Conservation (phyloP, 23 tunicate species). For the Pegea sp. region DNA sequence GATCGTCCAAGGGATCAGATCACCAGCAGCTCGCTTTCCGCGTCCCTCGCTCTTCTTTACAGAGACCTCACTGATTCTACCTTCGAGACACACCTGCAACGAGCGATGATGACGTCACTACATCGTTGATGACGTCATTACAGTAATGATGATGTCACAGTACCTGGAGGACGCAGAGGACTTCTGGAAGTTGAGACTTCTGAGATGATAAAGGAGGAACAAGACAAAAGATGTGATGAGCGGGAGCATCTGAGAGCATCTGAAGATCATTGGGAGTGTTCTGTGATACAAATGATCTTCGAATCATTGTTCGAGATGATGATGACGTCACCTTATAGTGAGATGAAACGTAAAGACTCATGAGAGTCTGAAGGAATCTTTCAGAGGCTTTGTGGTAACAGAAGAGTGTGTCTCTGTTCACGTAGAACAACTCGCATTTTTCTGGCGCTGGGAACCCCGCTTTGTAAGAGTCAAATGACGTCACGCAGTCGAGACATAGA, state of each 20-base stretch:
- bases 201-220: conserved; percentile 53
- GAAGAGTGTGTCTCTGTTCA: conserved; percentile 59
- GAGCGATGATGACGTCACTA: no score
- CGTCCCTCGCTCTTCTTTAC: conserved; percentile 22
- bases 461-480: conserved; percentile 7
- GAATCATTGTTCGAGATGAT: not conserved
- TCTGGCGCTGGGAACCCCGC: conserved; percentile 22
- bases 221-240: conserved; percentile 89
- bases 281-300: conserved; percentile 3
- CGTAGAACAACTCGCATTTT: conserved; percentile 42
- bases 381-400: conserved; percentile 88
- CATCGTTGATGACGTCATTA: no score
- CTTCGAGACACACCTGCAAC: conserved; percentile 91
- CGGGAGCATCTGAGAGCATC: conserved; percentile 95
- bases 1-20: conserved; percentile 97
- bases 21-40: conserved; percentile 67
- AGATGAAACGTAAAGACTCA: conserved; percentile 88
- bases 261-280: conserved; percentile 93
- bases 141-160: no score
- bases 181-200: conserved; percentile 52
- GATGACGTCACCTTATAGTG: conserved; percentile 69
- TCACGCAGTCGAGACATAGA: conserved; percentile 73
- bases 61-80: conserved; percentile 55
- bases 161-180: conserved; percentile 72
- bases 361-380: conserved; percentile 52